Base-by-base conservation (phyloP, 1,140 invertebrate species). In the Cotesia chilonis region DNA sequence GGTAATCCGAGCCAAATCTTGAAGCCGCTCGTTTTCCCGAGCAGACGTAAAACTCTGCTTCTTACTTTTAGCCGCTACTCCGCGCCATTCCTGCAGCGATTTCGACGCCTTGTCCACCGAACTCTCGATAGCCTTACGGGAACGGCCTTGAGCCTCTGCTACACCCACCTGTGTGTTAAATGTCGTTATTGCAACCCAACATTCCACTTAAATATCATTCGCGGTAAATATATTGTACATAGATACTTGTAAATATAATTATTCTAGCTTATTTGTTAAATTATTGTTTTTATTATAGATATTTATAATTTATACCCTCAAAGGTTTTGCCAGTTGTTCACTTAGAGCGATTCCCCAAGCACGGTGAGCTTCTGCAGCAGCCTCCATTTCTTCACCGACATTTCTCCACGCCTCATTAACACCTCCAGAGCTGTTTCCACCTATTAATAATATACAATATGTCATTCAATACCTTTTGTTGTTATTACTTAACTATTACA, bases 251-350 rank as follows among this genome's bases (percentile, higher is more conserved):
- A 28, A 28, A 28, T 28, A 28, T 28, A 28, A 28, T 28, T 3
- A 28, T 28, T 28, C 28, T 28, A 28, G 28, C 28, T 28, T 28
- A 2, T 28, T 28, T 28, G 28, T 28, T 28, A 28, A 52, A 52
- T 52, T 52, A 52, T 2, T 52, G 3, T 28, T 28, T 28, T 28
- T 28, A 28, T 28, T 28, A 28, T 28, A 28, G 1, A 28, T 28
- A 28, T 38, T 4, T 14, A 37, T 1, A 57, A 9, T n/a, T 79
- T 76, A 79, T 74, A 84, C 83, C 84, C 94, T 94, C 74, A 98
- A 88, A 59, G 96, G 96, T 87, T 96, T 96, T 9, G 95, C 94
- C 57, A 97, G 90, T 83, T 98, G 96, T 77, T 98, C 96, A 66
- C 91, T 87, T 4, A 98, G 85, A 14, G 94, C 90, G 69, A 89